Conservation (phyloP, 2,888 invertebrate species). For the Ochropleura plecta region DNA sequence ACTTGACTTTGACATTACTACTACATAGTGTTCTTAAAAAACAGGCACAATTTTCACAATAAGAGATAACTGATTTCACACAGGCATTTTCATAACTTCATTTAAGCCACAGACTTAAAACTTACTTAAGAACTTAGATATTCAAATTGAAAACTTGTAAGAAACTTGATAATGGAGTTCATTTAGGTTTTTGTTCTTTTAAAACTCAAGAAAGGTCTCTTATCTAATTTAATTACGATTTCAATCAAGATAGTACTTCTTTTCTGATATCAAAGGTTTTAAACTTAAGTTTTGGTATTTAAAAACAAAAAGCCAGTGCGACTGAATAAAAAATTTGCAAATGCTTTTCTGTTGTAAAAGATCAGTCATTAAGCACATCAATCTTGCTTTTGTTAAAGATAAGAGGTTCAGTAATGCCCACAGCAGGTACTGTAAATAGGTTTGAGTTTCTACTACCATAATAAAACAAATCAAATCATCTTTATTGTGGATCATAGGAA, state of each 20-base stretch:
- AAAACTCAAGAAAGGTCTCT: slow-evolving; percentile 17
- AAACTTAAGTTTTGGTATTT: slow-evolving; percentile 3
- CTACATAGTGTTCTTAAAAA: not conserved
- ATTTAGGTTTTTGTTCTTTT: slow-evolving; percentile 30
- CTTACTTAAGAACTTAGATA: slow-evolving; percentile 33
- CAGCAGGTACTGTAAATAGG: not conserved
- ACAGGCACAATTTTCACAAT: not conserved
- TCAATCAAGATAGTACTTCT: slow-evolving; percentile 38
- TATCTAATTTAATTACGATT: slow-evolving; percentile 43
- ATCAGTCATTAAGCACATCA: not conserved
- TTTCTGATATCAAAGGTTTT: slow-evolving; percentile 10
- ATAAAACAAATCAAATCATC: not conserved
- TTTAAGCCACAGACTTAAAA: slow-evolving; percentile 16
- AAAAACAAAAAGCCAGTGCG: not conserved
- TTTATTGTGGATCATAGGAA: too few relatives aligned
- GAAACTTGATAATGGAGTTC: slow-evolving; percentile 36
- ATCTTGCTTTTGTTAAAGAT: slow-evolving; percentile 8
- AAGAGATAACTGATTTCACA: not conserved
- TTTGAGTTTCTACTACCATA: not conserved
- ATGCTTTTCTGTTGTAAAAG: not conserved
- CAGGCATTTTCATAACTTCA: slow-evolving; percentile 5
- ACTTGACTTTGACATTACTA: too few relatives aligned
- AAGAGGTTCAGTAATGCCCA: not conserved
- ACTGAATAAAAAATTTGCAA: not conserved
- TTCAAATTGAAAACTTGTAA: slow-evolving; percentile 41